Conservation (phyloP, 2,888 invertebrate species). For the Cerceris ruficornis region DNA sequence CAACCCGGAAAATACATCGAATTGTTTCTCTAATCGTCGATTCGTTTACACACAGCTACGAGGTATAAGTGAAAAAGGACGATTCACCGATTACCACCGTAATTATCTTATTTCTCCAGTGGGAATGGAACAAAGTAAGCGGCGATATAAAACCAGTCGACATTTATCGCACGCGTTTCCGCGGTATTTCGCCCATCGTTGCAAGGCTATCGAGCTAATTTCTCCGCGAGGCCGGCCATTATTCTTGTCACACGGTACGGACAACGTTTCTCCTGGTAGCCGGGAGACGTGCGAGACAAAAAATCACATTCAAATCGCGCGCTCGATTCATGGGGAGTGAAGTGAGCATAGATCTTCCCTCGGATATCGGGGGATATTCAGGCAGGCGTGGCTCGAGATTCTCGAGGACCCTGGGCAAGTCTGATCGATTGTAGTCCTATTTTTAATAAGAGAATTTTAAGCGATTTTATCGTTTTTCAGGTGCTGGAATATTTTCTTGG, state of each 20-base stretch:
- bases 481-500: too few relatives aligned
- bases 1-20: too few relatives aligned
- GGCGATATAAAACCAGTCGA: neutral
- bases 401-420: too few relatives aligned
- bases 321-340: slow-evolving; percentile 1
- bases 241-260: neutral
- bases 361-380: slow-evolving; percentile 17
- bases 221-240: neutral
- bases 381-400: too few relatives aligned
- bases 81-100: neutral
- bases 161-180: neutral
- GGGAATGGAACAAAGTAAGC: neutral
- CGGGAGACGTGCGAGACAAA: neutral
- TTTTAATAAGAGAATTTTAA: too few relatives aligned
- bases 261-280: too few relatives aligned
- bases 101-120: neutral
- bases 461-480: too few relatives aligned
- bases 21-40: too few relatives aligned
- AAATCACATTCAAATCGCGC: neutral
- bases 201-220: neutral
- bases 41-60: too few relatives aligned
- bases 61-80: too few relatives aligned
- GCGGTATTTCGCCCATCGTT: neutral
- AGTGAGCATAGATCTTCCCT: slow-evolving; percentile 27
- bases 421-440: too few relatives aligned